Conservation (phyloP, 2,113 vertebrate genomes). For the Ictidomys tridecemlineatus region DNA sequence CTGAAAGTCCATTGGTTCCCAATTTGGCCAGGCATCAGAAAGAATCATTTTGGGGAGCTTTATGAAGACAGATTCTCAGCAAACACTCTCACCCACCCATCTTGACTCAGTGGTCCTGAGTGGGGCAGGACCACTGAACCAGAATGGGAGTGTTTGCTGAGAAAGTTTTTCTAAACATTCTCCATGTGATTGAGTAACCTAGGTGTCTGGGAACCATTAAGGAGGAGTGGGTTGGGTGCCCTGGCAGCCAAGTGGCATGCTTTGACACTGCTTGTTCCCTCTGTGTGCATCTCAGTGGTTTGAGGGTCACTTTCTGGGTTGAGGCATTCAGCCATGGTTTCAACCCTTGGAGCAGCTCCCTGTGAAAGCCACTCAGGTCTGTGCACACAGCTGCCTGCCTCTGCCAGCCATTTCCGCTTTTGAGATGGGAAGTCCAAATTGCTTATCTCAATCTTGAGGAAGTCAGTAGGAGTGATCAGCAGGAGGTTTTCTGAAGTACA, state of each 20-base stretch:
- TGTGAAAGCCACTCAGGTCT: accelerated
- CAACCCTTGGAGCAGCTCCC: background rate
- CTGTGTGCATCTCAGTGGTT: background rate
- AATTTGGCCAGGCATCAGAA: background rate
- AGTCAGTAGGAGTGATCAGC: background rate
- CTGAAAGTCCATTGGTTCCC: background rate
- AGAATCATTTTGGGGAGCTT: background rate
- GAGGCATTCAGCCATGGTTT: accelerated
- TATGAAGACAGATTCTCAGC: background rate
- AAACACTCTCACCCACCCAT: accelerated
- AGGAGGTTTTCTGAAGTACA: background rate
- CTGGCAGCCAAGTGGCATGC: background rate
- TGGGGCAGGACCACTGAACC: background rate
- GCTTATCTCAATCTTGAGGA: slow-evolving; percentile 55
- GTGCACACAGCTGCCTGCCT: background rate
- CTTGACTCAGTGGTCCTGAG: background rate
- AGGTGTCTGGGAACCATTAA: background rate
- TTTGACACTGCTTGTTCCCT: background rate
- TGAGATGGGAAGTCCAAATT: background rate
- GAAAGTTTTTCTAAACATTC: background rate
- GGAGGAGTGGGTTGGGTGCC: background rate
- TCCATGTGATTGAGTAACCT: background rate
- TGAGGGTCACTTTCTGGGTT: background rate
- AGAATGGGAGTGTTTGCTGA: too few relatives aligned
- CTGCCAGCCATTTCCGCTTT: background rate